A percentile compares a stretch with the other conserved stretches of the same genome.
phyloP scores from a whole-genome alignment of 1,140 invertebrate genomes.

The Hormaphis cornu region DNA sequence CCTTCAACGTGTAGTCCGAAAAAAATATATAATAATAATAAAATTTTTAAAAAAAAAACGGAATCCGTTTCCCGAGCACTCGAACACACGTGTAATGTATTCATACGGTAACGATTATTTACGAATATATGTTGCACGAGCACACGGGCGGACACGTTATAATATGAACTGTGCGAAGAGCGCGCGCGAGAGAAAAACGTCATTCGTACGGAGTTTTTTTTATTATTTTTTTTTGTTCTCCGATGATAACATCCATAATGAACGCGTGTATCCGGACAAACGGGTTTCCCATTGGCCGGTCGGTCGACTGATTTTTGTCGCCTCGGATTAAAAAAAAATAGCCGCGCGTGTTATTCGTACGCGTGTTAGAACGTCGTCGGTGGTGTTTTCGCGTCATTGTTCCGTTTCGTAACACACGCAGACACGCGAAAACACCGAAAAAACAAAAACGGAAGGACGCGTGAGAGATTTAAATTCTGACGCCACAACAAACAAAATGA shows the following conservation, averaged over 20 bases:
- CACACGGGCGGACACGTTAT: neutral
- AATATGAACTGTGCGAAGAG: neutral
- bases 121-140: neutral
- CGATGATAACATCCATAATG: too few species aligned
- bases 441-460: too few species aligned
- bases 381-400: too few species aligned
- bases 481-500: too few species aligned
- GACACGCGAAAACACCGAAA: too few species aligned
- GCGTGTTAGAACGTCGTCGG: too few species aligned
- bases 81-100: too few species aligned
- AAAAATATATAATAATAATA: neutral
- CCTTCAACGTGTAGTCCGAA: neutral
- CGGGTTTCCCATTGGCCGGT: neutral
- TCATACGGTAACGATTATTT: too few species aligned
- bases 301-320: neutral
- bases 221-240: neutral
- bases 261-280: slow-evolving; percentile 14
- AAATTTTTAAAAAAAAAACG: neutral
- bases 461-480: too few species aligned
- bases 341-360: too few species aligned
- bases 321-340: neutral
- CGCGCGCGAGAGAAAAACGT: neutral
- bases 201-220: neutral
- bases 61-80: neutral
- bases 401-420: too few species aligned